Evolutionary conservation across 2,113 vertebrate genomes (phyloP), one percentile per base, ranked within the genome.

Genomic region (Leucopsar rothschildi): DNA sequence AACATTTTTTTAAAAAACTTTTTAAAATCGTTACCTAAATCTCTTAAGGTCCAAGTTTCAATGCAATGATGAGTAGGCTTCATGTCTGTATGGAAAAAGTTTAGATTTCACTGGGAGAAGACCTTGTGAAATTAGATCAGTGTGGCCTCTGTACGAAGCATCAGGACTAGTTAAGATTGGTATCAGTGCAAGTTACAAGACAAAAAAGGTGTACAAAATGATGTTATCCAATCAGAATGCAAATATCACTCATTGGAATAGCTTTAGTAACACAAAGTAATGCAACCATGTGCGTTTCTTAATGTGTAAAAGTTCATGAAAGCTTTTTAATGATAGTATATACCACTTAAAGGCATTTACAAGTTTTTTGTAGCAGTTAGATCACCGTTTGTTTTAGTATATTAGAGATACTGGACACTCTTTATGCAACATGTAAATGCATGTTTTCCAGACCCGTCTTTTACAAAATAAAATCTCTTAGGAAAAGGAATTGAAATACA

Each of bases 231-330:
- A 55, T 60, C 33, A 35, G 52, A 84, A 70, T 56, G 49, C 18
- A 86, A 77, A 39, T 82, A 60, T 4, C 0, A 0, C 68, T 80
- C 17, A 15, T 35, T 82, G 19, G 20, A 71, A 37, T 39, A 53
- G 33, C 15, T 61, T 86, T 82, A 69, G 57, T 57, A 71, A 73
- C 27, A 33, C 31, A 20, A 22, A 37, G 19, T 68, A 53, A 60
- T 29, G 44, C 28, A 83, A 24, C 28, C 11, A 9, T 0, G 0
- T 0, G 0, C 68, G 28, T 64, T 84, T 81, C 23, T 37, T 68
- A 29, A 39, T 35, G 19, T 55, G 17, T 81, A 42, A 75, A 68
- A 56, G n/a, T 40, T 31, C 31, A 23, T 60, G 59, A 75, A 75
- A 77, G n/a, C 19, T 63, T 91, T 52, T 55, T 53, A 42, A 49